Percentiles rank a stretch among this genome's conserved stretches.
Evolutionary conservation across 2,797 vertebrate species (phyloP).

Genomic region (Brotogeris chrysoptera): DNA sequence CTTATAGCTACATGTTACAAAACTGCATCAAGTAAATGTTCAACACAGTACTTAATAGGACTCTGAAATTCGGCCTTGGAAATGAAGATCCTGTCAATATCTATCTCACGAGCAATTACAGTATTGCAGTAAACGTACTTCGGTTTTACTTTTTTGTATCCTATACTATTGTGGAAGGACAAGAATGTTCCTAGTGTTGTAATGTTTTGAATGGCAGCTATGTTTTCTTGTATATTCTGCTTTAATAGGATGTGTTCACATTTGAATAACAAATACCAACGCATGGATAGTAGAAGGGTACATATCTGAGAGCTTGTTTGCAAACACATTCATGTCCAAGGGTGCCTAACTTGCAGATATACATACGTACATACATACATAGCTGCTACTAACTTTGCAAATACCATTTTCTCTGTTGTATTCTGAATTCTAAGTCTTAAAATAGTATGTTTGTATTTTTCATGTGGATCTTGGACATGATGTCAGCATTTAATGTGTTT

Average conservation of each 20-base stretch:
- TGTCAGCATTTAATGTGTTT: constrained; percentile 10
- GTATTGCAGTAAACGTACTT: background rate
- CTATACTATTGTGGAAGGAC: background rate
- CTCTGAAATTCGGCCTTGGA: background rate
- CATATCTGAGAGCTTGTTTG: background rate
- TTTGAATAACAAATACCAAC: background rate
- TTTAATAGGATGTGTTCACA: background rate
- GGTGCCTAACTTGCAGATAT: background rate
- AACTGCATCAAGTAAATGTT: background rate
- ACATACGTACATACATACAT: background rate
- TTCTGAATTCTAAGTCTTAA: background rate
- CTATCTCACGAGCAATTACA: background rate
- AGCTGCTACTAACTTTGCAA: background rate
- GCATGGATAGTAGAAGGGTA: background rate
- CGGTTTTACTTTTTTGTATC: constrained; percentile 1
- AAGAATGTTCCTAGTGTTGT: background rate
- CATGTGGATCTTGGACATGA: background rate
- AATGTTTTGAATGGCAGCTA: background rate
- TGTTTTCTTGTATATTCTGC: background rate
- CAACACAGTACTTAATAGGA: background rate
- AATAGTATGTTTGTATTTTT: background rate
- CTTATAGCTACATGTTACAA: background rate
- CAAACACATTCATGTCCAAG: background rate
- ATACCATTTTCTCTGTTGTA: background rate
- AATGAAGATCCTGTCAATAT: background rate